Base-by-base conservation (phyloP, 2,888 invertebrate genomes). In the Diarsia brunnea region DNA sequence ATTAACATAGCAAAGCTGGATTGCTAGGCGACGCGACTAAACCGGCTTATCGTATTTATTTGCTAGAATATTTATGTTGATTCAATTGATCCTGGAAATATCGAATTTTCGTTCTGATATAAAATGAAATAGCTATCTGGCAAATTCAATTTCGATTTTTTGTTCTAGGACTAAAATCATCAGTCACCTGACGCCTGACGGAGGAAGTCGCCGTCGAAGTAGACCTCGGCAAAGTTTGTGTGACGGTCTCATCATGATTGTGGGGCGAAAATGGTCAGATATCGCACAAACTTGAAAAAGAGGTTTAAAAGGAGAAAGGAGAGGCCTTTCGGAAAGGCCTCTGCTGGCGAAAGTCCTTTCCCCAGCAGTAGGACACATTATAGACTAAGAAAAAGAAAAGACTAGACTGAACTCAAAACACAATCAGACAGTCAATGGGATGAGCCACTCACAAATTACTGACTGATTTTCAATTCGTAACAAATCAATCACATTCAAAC, bases 401-500 rank as follows among this genome's bases (percentile, higher is more conserved):
- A n/a, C n/a, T n/a, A n/a, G n/a, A n/a, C n/a, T n/a, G n/a, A n/a
- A n/a, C n/a, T n/a, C n/a, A n/a, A n/a, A n/a, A n/a, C n/a, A n/a
- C n/a, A n/a, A n/a, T n/a, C 11, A 7, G 7, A 70, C 24, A 63
- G 12, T 24, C 53, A 55, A 79, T 24, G 31, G n/a, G 8, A 70
- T 14, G 38, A 64, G 60, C 55, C 65, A 60, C 38, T 21, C 24
- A 55, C 60, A 69, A 85, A 69, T 76, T 51, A 63, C 67, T 65
- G 47, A 19, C 71, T 65, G 64, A 51, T 69, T 68, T 70, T 58
- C 67, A 64, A 74, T 75, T 69, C 60, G 69, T 78, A 73, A 73
- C 63, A 69, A 71, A 76, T 79, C 77, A 75, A 82, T 75, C 79
- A 79, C 71, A 63, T 79, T 82, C 27, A 82, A 75, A 85, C 67